Conservation (phyloP, 1,140 invertebrate species). For the Notospermus geniculatus region DNA sequence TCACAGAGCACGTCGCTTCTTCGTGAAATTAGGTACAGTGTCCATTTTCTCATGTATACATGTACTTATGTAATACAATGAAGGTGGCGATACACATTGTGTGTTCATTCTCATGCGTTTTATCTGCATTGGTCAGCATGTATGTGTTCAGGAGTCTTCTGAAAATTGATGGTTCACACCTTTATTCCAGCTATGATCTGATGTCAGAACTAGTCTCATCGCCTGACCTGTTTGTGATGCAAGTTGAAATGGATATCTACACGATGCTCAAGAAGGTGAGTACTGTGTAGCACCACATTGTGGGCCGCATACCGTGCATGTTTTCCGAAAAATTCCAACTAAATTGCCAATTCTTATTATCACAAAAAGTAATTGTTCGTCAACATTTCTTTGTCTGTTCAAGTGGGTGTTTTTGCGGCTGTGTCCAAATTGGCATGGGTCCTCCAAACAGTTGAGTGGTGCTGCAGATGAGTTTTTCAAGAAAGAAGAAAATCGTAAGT, state of each 20-base stretch:
- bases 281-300: neutral
- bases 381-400: too few relatives aligned
- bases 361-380: too few relatives aligned
- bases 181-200: conserved; percentile 59
- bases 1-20: conserved; percentile 59
- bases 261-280: conserved; percentile 63
- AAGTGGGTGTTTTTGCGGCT: conserved; percentile 52
- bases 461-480: conserved; percentile 58
- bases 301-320: neutral
- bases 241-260: conserved; percentile 80
- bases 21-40: conserved; percentile 59
- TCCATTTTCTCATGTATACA: too few relatives aligned
- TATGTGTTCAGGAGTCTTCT: too few relatives aligned
- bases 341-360: too few relatives aligned
- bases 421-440: conserved; percentile 50
- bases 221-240: conserved; percentile 71
- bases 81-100: too few relatives aligned
- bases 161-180: too few relatives aligned
- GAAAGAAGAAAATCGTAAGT: conserved; percentile 24
- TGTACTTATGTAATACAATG: too few relatives aligned
- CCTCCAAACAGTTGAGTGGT: conserved; percentile 34
- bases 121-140: too few relatives aligned
- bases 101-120: too few relatives aligned
- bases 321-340: too few relatives aligned
- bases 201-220: conserved; percentile 68